Base-by-base conservation (phyloP, 2,797 vertebrate genomes). In the Dryobates pubescens region DNA sequence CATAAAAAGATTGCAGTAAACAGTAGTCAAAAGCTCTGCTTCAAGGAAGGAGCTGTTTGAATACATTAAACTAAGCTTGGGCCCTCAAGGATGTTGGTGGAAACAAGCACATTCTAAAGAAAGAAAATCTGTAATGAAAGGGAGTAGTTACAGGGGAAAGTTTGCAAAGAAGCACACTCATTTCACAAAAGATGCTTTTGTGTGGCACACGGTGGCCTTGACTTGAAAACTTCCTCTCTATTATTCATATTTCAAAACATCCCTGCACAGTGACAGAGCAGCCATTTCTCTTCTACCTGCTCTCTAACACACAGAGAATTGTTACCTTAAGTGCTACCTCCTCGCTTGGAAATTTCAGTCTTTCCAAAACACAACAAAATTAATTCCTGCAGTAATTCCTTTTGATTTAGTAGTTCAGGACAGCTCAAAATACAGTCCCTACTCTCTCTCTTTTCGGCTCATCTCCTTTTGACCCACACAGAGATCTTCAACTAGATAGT, bases 41-140 rank as follows among this genome's bases (percentile, higher is more conserved):
- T 59, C 32, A 45, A 41, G 29, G 41, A 86, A 88, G n/a, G 6
- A 78, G 57, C 3, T 82, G 61, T 74, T 51, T 17, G 12, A 68
- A 57, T 58, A 30, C 64, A 47, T 67, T 83, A 88, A 79, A 92
- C 87, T 67, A 64, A 45, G 38, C 17, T 0, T 88, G 38, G 70
- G 17, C 32, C 75, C 77, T 49, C 9, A 63, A 78, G 85, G 58
- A n/a, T 18, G 24, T 36, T 34, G 9, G 11, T 23, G 3, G 7
- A 36, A 56, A 75, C 38, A 0, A 0, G 1, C 36, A 3, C 15
- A 59, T 67, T 70, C 51, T 2, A 57, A 10, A 67, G 76, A 76
- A 77, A 83, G n/a, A 11, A 89, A 43, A 57, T 36, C 5, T 79
- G 8, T 56, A 78, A 41, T 30, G 43, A 70, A 78, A 91, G 18